phyloP scores from a whole-genome alignment of 1,140 invertebrate species.

The Orius insidiosus region DNA sequence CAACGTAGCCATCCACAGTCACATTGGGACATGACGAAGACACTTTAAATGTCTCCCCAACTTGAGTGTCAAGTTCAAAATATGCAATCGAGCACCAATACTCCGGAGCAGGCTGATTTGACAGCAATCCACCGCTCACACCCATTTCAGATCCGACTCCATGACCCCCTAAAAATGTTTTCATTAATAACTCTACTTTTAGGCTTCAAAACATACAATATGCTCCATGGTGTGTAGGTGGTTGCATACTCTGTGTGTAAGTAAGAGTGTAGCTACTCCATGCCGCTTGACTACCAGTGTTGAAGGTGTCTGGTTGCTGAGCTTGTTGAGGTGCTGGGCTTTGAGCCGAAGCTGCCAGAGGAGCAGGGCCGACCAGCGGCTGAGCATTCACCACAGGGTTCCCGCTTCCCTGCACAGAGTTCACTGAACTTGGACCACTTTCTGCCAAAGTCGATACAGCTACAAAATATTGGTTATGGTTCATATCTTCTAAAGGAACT shows the following conservation, averaged over 20 bases:
- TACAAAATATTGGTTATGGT: too few relatives aligned
- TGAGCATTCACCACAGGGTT: not conserved
- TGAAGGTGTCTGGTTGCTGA: not conserved
- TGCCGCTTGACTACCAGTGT: conserved; percentile 20
- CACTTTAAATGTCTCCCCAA: conserved; percentile 98
- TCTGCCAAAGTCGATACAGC: too few relatives aligned
- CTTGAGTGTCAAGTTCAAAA: conserved; percentile 95
- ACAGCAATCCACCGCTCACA: conserved; percentile 37
- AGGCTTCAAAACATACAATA: conserved; percentile 48
- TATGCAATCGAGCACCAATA: conserved; percentile 99
- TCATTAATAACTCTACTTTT: too few relatives aligned
- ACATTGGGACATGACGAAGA: conserved; percentile 84
- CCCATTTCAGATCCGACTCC: conserved; percentile 19
- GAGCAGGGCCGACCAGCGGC: not conserved
- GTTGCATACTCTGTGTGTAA: conserved; percentile 82
- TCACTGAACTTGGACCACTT: too few relatives aligned
- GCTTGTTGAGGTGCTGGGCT: conserved; percentile 5
- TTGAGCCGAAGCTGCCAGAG: conserved; percentile 3
- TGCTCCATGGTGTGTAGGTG: conserved; percentile 48
- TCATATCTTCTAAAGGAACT: not conserved
- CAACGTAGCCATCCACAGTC: conserved; percentile 94
- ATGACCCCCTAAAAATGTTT: conserved; percentile 20
- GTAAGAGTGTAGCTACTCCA: conserved; percentile 77
- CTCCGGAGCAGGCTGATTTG: conserved; percentile 78
- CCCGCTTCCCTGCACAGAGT: too few relatives aligned